A percentile compares a stretch with the other conserved stretches of the same genome.
phyloP scores from a whole-genome alignment of 2,797 vertebrate genomes.

The Ctenopoma kingsleyae region DNA sequence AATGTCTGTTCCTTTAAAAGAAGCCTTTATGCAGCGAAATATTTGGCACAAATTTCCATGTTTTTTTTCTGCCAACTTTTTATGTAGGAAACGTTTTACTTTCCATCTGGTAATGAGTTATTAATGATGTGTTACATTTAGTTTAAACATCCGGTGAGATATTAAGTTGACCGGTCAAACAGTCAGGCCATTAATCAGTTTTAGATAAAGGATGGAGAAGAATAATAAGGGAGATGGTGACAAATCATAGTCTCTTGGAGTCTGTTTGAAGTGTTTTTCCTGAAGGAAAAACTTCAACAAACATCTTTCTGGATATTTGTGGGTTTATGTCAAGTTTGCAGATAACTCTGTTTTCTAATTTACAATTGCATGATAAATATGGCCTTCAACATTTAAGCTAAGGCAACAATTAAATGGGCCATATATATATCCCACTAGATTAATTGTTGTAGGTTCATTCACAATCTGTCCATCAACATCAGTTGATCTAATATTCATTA shows the following conservation, averaged over 20 bases:
- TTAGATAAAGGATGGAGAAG: slow-evolving; percentile 15
- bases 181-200: slow-evolving; percentile 38
- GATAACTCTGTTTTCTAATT: background rate
- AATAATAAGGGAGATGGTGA: slow-evolving; percentile 15
- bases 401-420: no score
- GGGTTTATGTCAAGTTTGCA: background rate
- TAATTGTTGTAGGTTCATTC: background rate
- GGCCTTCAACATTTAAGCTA: background rate
- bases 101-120: slow-evolving; percentile 14
- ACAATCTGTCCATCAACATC: background rate
- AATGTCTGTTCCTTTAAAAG: background rate
- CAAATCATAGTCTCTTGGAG: slow-evolving; percentile 9
- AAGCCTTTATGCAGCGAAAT: background rate
- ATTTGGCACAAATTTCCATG: background rate
- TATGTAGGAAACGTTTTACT: slow-evolving; percentile 11
- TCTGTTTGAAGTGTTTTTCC: background rate
- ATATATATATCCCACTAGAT: background rate
- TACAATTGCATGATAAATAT: slow-evolving; percentile 6
- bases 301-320: background rate
- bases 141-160: slow-evolving; percentile 12
- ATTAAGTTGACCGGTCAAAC: slow-evolving; percentile 30
- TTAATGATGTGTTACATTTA: slow-evolving; percentile 30
- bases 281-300: background rate
- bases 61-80: background rate
- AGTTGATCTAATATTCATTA: background rate